Evolutionary conservation across 2,113 vertebrate species (phyloP).

Genomic region (Salvelinus sp.): DNA sequence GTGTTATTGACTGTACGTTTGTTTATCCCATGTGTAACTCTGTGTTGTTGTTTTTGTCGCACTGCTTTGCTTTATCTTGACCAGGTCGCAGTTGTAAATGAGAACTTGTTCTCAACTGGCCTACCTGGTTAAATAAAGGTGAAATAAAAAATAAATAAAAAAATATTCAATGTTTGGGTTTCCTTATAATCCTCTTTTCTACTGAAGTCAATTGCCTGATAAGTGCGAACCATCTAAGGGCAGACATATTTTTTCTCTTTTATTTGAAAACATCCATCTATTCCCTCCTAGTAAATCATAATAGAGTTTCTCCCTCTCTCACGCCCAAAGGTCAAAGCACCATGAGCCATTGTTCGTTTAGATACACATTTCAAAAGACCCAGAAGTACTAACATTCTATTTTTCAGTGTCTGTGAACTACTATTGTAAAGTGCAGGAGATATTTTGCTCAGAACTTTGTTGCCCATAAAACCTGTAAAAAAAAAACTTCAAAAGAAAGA

Average conservation of each 20-base stretch:
- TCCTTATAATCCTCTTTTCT: conserved; percentile 35
- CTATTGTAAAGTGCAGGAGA: not conserved
- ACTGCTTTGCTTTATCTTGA: no score
- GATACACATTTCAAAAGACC: conserved; percentile 1
- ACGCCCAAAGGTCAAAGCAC: conserved; percentile 21
- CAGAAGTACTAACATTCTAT: not conserved
- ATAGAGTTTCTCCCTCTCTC: conserved; percentile 24
- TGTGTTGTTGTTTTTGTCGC: no score
- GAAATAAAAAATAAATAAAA: no score
- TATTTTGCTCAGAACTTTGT: conserved; percentile 29
- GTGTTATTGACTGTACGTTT: no score
- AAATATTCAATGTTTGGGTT: conserved; percentile 24
- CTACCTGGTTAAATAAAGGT: no score
- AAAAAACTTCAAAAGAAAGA: conserved; percentile 26
- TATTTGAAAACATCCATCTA: not conserved
- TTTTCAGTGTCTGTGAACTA: not conserved
- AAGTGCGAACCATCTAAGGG: conserved; percentile 42
- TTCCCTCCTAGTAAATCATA: not conserved
- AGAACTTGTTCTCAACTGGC: no score
- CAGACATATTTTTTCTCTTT: conserved; percentile 8
- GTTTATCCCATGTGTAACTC: no score
- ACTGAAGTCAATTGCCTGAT: conserved; percentile 27
- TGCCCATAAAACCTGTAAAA: conserved; percentile 35
- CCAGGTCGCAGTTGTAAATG: no score
- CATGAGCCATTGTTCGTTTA: not conserved